Base-by-base conservation (phyloP, 2,797 vertebrate genomes). In the Parauchenoglanis punctatus region DNA sequence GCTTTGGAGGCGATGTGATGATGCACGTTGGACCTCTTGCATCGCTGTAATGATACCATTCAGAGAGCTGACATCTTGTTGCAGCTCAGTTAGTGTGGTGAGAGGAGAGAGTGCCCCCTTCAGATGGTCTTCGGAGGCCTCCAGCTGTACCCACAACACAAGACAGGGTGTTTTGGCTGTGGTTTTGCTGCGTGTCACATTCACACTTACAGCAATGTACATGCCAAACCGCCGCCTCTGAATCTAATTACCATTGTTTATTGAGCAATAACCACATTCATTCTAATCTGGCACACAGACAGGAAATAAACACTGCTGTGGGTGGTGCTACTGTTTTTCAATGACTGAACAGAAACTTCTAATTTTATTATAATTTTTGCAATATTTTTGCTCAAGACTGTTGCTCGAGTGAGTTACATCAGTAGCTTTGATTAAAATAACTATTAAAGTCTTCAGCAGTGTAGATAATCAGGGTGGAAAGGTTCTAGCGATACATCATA, bases 131-230 rank as follows among this genome's bases (percentile, higher is more conserved):
- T 97, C 96, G 52, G 97, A 97, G 89, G 96, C 94, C 77, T 96
- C 95, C 91, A 99, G 97, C 98, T 99, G 97, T 93, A 96, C 96
- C 97, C 96, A 84, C 94, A 98, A 99, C 96, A 99, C 93, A 99
- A 98, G 96, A 97, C 94, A 99, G 92, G 89, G 92, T 90, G 93
- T 95, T 95, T 95, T 90, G 93, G 93, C 91, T 89, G 91, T 91
- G 89, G 90, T 87, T 94, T 83, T 90, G 84, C 81, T 84, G 25
- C 59, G 88, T 76, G 84, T 89, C 83, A 85, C 75, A 83, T 67
- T 91, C 83, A 70, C 28, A 65, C 31, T 58, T 18, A 86, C 89
- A 67, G 67, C 59, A 68, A 1, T 67, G n/a, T 31, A 15, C 82
- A 80, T 72, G 40, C 49, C 28, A 63, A 68, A 65, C 61, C 52